Evolutionary conservation across 2,888 invertebrate genomes (phyloP).

Genomic region (Pseudanteris insignis): DNA sequence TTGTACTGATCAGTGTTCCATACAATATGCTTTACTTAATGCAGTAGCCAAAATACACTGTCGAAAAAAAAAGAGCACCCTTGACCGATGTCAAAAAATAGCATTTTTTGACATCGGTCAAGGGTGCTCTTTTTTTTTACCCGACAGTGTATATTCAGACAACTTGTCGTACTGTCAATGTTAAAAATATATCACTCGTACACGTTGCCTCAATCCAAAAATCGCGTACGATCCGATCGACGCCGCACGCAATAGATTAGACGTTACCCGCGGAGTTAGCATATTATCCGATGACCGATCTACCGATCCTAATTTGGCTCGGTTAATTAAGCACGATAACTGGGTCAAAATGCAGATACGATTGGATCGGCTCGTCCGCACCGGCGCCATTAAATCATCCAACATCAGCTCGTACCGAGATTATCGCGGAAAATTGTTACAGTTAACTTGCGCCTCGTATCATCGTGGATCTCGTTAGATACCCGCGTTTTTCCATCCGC

Average conservation of each 20-base stretch:
- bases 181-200: too few relatives aligned
- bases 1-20: too few relatives aligned
- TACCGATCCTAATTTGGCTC: conserved; percentile 18
- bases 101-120: too few relatives aligned
- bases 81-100: too few relatives aligned
- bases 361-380: conserved; percentile 24
- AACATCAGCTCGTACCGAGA: conserved; percentile 19
- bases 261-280: conserved; percentile 14
- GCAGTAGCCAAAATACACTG: too few relatives aligned
- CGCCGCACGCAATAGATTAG: conserved; percentile 13
- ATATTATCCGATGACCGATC: conserved; percentile 3
- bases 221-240: neutral
- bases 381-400: conserved; percentile 27
- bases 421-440: conserved; percentile 30
- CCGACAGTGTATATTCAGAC: too few relatives aligned
- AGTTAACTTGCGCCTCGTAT: too few relatives aligned
- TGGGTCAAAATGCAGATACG: conserved; percentile 36
- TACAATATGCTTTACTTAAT: too few relatives aligned
- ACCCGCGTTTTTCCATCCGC: conserved; percentile 1
- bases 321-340: conserved; percentile 30
- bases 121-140: too few relatives aligned
- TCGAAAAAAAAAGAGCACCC: too few relatives aligned
- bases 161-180: too few relatives aligned
- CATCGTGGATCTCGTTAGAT: conserved; percentile 12
- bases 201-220: neutral